These are phyloP conservation scores for Danaus melanippus DNA, from an alignment of 1,140 invertebrate species.

Conservation along the genomic window DNA sequence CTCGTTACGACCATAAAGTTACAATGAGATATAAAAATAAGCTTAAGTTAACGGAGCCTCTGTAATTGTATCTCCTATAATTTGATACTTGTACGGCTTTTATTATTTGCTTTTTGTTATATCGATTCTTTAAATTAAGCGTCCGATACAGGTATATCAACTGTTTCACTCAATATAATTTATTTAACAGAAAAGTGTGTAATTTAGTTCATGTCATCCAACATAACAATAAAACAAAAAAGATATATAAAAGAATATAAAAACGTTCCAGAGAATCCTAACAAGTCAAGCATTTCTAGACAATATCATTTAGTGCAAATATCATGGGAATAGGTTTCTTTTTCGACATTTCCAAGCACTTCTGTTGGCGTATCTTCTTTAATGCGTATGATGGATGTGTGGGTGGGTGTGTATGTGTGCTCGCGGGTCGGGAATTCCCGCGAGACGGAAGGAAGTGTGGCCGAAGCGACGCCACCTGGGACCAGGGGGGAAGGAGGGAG, in stretches of 20 bases:
- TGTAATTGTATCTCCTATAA: too few relatives aligned
- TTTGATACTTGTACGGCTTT: too few relatives aligned
- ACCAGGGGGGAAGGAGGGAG: slow-evolving; percentile 29
- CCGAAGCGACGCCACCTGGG: slow-evolving; percentile 53
- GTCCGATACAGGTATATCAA: too few relatives aligned
- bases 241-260: neutral
- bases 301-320: slow-evolving; percentile 39
- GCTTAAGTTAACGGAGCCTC: too few relatives aligned
- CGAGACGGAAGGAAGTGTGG: slow-evolving; percentile 56
- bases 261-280: slow-evolving; percentile 2
- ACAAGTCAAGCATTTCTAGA: slow-evolving; percentile 25
- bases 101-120: too few relatives aligned
- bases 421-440: slow-evolving; percentile 41
- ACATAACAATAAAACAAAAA: too few relatives aligned
- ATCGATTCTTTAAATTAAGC: too few relatives aligned
- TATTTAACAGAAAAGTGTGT: too few relatives aligned
- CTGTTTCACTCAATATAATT: too few relatives aligned
- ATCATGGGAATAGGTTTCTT: slow-evolving; percentile 34
- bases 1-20: slow-evolving; percentile 9
- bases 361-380: slow-evolving; percentile 9
- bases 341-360: slow-evolving; percentile 29
- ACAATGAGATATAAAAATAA: neutral
- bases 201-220: too few relatives aligned
- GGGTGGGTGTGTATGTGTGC: slow-evolving; percentile 32
- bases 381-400: slow-evolving; percentile 18